phyloP scores from a whole-genome alignment of 2,797 vertebrate species.

The Choloepus didactylus region DNA sequence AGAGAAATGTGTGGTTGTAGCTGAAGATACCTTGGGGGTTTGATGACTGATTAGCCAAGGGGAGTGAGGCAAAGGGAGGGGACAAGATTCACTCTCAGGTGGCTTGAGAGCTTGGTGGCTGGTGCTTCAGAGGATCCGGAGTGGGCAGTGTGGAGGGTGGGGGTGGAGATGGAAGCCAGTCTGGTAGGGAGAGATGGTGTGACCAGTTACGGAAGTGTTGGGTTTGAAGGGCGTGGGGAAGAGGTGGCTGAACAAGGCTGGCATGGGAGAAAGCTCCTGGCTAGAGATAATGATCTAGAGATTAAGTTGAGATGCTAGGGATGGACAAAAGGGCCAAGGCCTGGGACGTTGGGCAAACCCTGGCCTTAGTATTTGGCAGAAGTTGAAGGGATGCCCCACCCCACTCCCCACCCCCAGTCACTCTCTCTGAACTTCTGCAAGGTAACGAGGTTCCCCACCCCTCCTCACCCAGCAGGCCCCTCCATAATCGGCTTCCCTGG shows the following conservation, averaged over 20 bases:
- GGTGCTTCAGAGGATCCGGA: neutral
- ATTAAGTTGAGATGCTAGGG: too few species aligned
- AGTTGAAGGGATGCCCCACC: neutral
- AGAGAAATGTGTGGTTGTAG: neutral
- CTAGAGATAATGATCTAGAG: neutral
- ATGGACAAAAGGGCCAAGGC: neutral
- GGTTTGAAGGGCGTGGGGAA: neutral
- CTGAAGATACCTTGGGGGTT: neutral
- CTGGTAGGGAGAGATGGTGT: accelerated
- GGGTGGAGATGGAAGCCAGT: neutral
- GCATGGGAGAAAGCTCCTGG: neutral
- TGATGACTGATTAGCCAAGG: neutral
- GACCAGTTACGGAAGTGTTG: neutral
- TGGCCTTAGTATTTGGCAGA: neutral
- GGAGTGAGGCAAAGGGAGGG: neutral
- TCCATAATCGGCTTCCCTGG: neutral
- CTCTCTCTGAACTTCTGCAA: slow-evolving; percentile 42
- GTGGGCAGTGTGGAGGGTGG: neutral
- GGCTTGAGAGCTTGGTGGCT: neutral
- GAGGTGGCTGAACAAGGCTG: neutral
- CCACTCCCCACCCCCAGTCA: too few species aligned
- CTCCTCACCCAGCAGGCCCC: neutral
- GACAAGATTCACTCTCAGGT: neutral
- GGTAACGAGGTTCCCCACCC: slow-evolving; percentile 1
- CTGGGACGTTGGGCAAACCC: neutral